phyloP scores from a whole-genome alignment of 2,888 invertebrate species.

The Seira musarum region DNA sequence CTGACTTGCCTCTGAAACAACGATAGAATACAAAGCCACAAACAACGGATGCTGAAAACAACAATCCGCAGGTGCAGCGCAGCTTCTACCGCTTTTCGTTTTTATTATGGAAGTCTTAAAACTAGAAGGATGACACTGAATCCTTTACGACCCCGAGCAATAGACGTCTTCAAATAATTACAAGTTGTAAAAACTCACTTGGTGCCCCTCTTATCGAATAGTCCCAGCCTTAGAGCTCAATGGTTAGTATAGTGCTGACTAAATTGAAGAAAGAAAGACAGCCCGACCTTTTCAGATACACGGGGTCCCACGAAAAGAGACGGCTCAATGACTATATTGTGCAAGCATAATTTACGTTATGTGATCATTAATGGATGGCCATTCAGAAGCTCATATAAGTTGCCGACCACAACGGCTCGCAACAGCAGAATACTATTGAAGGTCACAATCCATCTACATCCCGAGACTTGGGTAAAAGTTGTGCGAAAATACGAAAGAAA shows the following conservation, averaged over 20 bases:
- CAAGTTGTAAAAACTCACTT: not conserved
- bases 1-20: constrained; percentile 51
- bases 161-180: too few species aligned
- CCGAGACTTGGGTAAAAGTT: too few species aligned
- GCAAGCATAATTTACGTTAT: too few species aligned
- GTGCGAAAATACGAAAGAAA: too few species aligned
- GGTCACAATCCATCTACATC: too few species aligned
- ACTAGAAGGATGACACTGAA: not conserved
- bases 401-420: too few species aligned
- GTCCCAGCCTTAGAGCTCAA: too few species aligned
- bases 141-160: too few species aligned
- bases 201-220: not conserved
- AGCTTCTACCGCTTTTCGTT: constrained; percentile 21
- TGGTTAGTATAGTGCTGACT: too few species aligned
- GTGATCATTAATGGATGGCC: constrained; percentile 25
- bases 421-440: too few species aligned
- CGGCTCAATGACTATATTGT: constrained; percentile 27
- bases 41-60: constrained; percentile 35
- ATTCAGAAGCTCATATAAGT: constrained; percentile 3
- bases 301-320: constrained; percentile 37
- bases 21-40: constrained; percentile 54
- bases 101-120: too few species aligned
- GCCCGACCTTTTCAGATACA: constrained; percentile 64
- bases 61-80: constrained; percentile 30
- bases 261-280: constrained; percentile 29